phyloP scores from a whole-genome alignment of 2,797 vertebrate genomes.

The Delichon dasypus region DNA sequence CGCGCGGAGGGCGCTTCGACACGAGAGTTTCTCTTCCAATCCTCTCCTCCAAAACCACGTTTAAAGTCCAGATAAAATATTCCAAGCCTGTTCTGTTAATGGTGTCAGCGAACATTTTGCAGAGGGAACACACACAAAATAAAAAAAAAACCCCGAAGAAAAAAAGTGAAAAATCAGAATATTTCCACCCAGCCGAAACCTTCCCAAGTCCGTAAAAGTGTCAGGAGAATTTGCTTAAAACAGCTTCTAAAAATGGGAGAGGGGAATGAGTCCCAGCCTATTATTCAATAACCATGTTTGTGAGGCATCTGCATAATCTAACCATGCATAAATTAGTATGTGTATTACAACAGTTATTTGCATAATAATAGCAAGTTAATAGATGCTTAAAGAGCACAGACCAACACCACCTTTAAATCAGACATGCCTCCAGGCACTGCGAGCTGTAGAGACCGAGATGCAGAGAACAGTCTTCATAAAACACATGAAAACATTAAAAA shows the following conservation, averaged over 20 bases:
- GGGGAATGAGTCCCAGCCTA: slow-evolving; percentile 72
- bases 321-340: slow-evolving; percentile 98
- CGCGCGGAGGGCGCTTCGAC: not conserved
- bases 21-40: not conserved
- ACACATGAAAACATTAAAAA: slow-evolving; percentile 45
- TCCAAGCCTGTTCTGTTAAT: not conserved
- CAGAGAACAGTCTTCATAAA: slow-evolving; percentile 66
- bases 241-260: slow-evolving; percentile 66
- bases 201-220: slow-evolving; percentile 50
- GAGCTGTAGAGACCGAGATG: slow-evolving; percentile 76
- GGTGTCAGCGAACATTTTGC: not conserved
- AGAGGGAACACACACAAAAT: not conserved
- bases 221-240: slow-evolving; percentile 69
- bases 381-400: slow-evolving; percentile 98
- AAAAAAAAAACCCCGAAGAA: not conserved
- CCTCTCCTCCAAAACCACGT: not conserved
- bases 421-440: slow-evolving; percentile 92
- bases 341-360: slow-evolving; percentile 99
- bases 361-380: slow-evolving; percentile 99
- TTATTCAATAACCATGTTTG: slow-evolving; percentile 85
- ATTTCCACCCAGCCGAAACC: slow-evolving; percentile 21
- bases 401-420: slow-evolving; percentile 98
- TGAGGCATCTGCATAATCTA: slow-evolving; percentile 88
- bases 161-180: not conserved
- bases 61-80: not conserved